Evolutionary conservation across 2,888 invertebrate species (phyloP), one percentile per base, ranked within the genome.

Genomic region (Drosophila mulleri): DNA sequence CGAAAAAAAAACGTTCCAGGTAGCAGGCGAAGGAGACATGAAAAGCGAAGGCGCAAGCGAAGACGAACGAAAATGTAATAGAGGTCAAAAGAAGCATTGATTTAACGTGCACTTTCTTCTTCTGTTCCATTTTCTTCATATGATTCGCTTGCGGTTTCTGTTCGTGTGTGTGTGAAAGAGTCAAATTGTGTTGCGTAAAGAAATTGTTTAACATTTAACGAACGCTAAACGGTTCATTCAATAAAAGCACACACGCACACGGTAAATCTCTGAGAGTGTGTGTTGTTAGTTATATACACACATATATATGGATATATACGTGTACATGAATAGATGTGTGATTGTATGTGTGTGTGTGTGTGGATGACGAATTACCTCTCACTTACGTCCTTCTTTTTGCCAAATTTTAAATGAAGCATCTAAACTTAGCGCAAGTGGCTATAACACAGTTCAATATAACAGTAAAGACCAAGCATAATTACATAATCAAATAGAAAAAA

Each of bases 381-480:
- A 68, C 72, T 70, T 84, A 84, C 82, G 75, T 68, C 53, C 69
- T 67, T 76, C 16, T 67, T 73, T 29, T 76, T 72, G 64, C 71
- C 64, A 67, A 67, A 74, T 68, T 56, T 66, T 47, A 56, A 67
- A 54, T 61, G 71, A 56, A 58, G 54, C 79, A 87, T 72, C 79
- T 47, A 47, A 88, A 75, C 82, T 73, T 71, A 74, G 74, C 63
- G 53, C 53, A 67, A 59, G 73, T 62, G 64, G 29, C 75, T 69
- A 75, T 80, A 91, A 75, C 75, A 69, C 85, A 79, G 91, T 86
- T 88, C 81, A 88, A 91, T 89, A 87, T 83, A 82, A 88, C 84
- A 91, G 90, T 90, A 87, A 86, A 91, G 90, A 90, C 83, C 88
- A 83, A 80, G 87, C 88, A 88, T 91, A 91, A 92, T 91, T 91